Evolutionary conservation across 1,140 invertebrate genomes (phyloP).

Genomic region (Aleiodes sp.): DNA sequence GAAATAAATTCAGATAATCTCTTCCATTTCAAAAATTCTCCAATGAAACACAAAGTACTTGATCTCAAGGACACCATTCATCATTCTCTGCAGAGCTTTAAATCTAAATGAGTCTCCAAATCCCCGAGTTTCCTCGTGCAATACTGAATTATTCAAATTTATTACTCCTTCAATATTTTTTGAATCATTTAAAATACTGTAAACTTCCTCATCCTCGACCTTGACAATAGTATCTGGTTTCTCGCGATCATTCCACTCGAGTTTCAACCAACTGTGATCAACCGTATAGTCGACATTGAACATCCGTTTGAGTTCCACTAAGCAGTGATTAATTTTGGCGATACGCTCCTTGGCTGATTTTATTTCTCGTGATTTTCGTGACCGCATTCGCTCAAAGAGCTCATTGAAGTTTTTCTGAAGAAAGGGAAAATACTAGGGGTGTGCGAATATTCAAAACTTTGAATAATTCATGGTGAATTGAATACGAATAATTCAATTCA

Average conservation of each 20-base stretch:
- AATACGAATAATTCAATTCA: no score
- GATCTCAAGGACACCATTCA: constrained; percentile 76
- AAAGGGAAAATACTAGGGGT: neutral
- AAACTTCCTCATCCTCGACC: constrained; percentile 59
- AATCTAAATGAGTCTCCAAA: constrained; percentile 69
- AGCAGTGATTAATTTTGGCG: constrained; percentile 43
- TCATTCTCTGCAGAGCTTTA: constrained; percentile 73
- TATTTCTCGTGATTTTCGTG: constrained; percentile 44
- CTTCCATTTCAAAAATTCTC: neutral
- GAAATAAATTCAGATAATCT: neutral
- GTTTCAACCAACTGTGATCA: constrained; percentile 33
- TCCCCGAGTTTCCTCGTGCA: constrained; percentile 61
- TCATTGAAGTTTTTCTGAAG: constrained; percentile 63
- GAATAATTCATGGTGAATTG: no score
- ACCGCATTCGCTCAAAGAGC: constrained; percentile 60
- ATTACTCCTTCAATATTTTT: neutral
- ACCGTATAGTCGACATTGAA: constrained; percentile 35
- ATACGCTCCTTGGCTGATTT: constrained; percentile 39
- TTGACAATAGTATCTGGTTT: constrained; percentile 40
- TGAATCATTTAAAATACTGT: constrained; percentile 20
- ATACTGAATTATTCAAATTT: constrained; percentile 60
- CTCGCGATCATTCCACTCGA: constrained; percentile 44
- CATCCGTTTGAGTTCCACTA: constrained; percentile 44
- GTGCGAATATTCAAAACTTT: constrained; percentile 14
- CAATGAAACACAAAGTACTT: constrained; percentile 43